Evolutionary conservation across 2,797 vertebrate genomes (phyloP), one percentile per base, ranked within the genome.

Genomic region (Heliangelus exortis): DNA sequence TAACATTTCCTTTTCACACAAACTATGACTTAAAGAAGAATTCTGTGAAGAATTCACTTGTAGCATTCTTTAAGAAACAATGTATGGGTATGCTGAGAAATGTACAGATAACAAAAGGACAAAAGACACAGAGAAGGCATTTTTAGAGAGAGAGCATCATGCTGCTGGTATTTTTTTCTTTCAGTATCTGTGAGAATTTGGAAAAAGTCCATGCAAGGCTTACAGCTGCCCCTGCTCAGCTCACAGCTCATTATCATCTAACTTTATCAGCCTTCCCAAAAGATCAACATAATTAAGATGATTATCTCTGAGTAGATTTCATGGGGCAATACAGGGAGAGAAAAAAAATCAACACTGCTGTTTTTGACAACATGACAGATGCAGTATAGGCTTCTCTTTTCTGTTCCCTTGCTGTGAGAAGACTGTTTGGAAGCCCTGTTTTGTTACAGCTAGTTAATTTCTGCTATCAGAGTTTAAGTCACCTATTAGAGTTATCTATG

Each of bases 271-370:
- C 58, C 87, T 78, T 91, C 87, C 82, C 84, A 34, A 91, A 87
- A 87, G 87, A 94, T 78, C 89, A 89, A 91, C 85, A 91, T 50
- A 84, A 88, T 94, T 95, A 92, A 85, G 76, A 92, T 78, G 1
- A 87, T 92, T 91, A 91, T 95, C 58, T 85, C 66, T 75, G 39
- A 15, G 34, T 93, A 54, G 73, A 93, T 85, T 92, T 95, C 47
- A 67, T 41, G 31, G 33, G 45, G 26, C 50, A 87, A 80, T 54
- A 77, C 0, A 91, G 29, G 77, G 47, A 83, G 33, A 67, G 55
- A 58, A 95, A 89, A 91, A 68, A 91, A 68, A 72, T 62, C 48
- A 87, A 78, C 33, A n/a, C n/a, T 55, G 51, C 34, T 92, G 39
- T 2, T 85, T 95, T 75, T 87, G 90, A 91, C 71, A 87, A 50